Percentiles rank a stretch among this genome's conserved stretches.
Conservation (phyloP, 2,797 vertebrate species). For the Myoxocephalus aenaeus region DNA sequence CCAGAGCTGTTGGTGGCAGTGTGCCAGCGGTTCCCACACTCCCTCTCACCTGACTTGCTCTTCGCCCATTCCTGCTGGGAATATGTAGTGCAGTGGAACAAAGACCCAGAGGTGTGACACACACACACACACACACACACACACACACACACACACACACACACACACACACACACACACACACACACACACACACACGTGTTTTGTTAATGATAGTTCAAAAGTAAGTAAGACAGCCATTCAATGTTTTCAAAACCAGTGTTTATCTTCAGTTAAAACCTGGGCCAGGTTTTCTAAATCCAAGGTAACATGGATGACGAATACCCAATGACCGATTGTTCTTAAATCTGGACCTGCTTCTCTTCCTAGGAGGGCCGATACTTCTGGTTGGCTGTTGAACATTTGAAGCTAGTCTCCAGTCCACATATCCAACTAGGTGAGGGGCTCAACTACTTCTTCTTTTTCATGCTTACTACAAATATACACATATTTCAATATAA, state of each 20-base stretch:
- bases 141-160: slow-evolving; percentile 9
- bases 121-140: neutral
- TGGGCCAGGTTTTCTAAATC: neutral
- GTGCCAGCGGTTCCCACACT: slow-evolving; percentile 92
- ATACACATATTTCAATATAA: neutral
- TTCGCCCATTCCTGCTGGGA: slow-evolving; percentile 98
- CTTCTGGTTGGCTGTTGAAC: slow-evolving; percentile 90
- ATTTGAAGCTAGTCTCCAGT: slow-evolving; percentile 90
- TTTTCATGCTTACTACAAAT: neutral
- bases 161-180: no score
- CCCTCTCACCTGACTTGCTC: slow-evolving; percentile 91
- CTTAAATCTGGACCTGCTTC: slow-evolving; percentile 12
- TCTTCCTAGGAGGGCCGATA: slow-evolving; percentile 87
- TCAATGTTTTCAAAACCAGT: neutral
- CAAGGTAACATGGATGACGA: neutral
- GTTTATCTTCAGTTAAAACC: neutral
- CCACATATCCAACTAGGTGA: slow-evolving; percentile 95
- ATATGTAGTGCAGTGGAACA: slow-evolving; percentile 98
- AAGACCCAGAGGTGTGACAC: slow-evolving; percentile 92
- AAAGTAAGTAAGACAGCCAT: neutral
- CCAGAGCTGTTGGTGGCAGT: slow-evolving; percentile 89
- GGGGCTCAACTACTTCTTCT: slow-evolving; percentile 21
- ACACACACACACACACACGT: neutral
- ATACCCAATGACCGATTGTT: neutral
- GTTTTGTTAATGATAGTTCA: neutral